A percentile compares a stretch with the other conserved stretches of the same genome.
These are phyloP conservation scores for Drosophila fulvimacula DNA, from an alignment of 2,888 invertebrate genomes.

Conservation along the genomic window DNA sequence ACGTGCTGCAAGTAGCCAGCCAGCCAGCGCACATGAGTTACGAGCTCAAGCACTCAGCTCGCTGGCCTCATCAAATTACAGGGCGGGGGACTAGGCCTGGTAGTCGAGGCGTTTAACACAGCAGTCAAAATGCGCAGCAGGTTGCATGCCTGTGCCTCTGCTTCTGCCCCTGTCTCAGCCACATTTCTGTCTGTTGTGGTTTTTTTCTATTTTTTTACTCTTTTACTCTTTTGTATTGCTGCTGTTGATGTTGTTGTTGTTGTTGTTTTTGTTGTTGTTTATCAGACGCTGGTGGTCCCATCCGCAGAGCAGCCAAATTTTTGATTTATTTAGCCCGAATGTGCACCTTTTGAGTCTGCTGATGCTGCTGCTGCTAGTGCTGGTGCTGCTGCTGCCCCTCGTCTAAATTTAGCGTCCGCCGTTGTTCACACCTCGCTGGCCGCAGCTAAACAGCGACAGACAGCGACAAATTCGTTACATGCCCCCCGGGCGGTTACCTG, in stretches of 20 bases:
- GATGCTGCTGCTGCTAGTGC: conserved; percentile 6
- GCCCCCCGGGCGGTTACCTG: conserved; percentile 30
- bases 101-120: conserved; percentile 53
- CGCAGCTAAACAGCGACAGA: conserved; percentile 63
- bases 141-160: conserved; percentile 43
- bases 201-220: conserved; percentile 15
- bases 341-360: conserved; percentile 57
- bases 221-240: conserved; percentile 27
- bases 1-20: conserved; percentile 44
- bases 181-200: conserved; percentile 41
- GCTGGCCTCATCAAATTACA: conserved; percentile 55
- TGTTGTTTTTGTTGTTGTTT: conserved; percentile 33
- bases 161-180: conserved; percentile 6
- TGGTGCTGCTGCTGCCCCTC: conserved; percentile 4
- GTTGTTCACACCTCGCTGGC: conserved; percentile 73
- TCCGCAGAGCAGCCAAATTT: conserved; percentile 63
- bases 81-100: conserved; percentile 14
- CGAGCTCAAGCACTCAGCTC: conserved; percentile 56
- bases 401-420: conserved; percentile 65
- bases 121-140: conserved; percentile 67
- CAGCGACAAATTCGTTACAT: conserved; percentile 76
- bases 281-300: conserved; percentile 72
- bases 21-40: conserved; percentile 58
- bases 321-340: conserved; percentile 68
- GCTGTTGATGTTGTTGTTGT: conserved; percentile 10